These are phyloP conservation scores for Orbicella faveolata DNA, from an alignment of 64 coral and sea anemone species.

Conservation along the genomic window DNA sequence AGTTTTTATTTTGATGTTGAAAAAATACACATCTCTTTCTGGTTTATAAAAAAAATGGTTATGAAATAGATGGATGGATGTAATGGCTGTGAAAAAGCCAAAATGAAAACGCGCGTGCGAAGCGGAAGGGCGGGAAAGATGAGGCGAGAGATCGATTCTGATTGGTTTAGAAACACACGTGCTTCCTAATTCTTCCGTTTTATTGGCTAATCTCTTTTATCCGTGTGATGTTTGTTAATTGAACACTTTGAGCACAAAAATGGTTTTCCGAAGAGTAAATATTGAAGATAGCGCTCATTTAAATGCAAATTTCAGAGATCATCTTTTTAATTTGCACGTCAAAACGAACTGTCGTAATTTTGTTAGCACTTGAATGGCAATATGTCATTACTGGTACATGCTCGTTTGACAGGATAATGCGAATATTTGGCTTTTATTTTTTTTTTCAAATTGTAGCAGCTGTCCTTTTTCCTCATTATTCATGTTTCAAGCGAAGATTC, in stretches of 20 bases:
- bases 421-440: background rate
- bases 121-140: background rate
- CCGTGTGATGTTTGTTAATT: background rate
- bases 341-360: slow-evolving; percentile 4
- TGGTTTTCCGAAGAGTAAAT: background rate
- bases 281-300: background rate
- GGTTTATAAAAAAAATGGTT: too few relatives aligned
- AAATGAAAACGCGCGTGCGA: background rate
- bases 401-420: background rate
- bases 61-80: too few relatives aligned
- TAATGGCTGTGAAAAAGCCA: too few relatives aligned
- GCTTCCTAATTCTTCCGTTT: background rate
- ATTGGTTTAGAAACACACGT: background rate
- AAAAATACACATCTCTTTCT: too few relatives aligned
- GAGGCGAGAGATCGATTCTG: background rate
- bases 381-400: background rate
- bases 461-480: background rate
- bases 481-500: background rate
- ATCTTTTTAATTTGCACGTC: background rate
- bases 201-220: background rate
- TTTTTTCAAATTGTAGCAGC: background rate
- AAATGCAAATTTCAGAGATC: slow-evolving; percentile 2
- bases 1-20: too few relatives aligned
- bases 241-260: background rate
- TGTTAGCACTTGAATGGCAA: background rate